Evolutionary conservation across 2,113 vertebrate genomes (phyloP), one percentile per base, ranked within the genome.

Genomic region (Butorides virescens): DNA sequence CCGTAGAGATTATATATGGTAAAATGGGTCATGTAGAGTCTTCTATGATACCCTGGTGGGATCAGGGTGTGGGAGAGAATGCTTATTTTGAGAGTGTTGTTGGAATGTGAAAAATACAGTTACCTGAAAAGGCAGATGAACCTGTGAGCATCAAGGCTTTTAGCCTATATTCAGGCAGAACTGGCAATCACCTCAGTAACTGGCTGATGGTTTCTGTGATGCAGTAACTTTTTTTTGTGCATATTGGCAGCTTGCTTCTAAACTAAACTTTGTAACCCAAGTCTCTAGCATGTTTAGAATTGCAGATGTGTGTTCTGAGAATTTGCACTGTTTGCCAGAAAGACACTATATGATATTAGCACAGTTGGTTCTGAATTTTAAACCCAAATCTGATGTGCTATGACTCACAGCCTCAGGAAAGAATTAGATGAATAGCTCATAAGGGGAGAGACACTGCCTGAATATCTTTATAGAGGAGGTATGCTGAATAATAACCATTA

Each of bases 281-380:
- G 84, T 68, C 92, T 89, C 88, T 62, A 89, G 73, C 84, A 68
- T 15, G 73, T 79, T 97, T 94, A 94, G 91, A 97, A 97, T 95
- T 96, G 94, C 94, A 97, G 96, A 97, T 96, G 95, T 93, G 92
- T 55, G 84, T 94, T 97, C 94, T 88, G 95, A 96, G 84, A 96
- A 95, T 93, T 95, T 96, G 95, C 96, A 87, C 70, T 67, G 87
- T 96, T 96, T 97, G 95, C 91, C 97, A 97, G 91, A 95, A 97
- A 95, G 92, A 95, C 77, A 90, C 95, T 96, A 95, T 87, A 97
- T 92, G 96, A 95, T 96, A 97, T 97, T 97, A 96, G 80, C 92
- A 91, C 92, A 79, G 86, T 97, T 73, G 95, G 88, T 95, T 97
- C 92, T 96, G 96, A 97, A 97, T 97, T 96, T 96, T 97, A 97